Evolutionary conservation across 2,797 vertebrate genomes (phyloP), one percentile per base, ranked within the genome.

Genomic region (Netta rufina): DNA sequence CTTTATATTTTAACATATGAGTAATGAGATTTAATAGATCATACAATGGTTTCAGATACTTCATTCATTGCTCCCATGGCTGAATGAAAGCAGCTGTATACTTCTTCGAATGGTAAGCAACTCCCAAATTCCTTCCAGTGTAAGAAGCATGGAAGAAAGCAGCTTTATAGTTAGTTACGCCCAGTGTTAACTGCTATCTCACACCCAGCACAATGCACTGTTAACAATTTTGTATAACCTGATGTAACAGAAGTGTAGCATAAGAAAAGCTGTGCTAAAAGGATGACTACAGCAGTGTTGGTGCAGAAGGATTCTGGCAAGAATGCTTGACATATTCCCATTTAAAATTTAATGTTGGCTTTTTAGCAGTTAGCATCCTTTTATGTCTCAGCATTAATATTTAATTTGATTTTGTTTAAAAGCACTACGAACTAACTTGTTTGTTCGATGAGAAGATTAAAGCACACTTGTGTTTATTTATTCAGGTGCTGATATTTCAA

Each of bases 361-460:
- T 92, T 90, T 93, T 74, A 83, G 36, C 78, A 94, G 92, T 84
- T 93, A 93, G 47, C 56, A 93, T 85, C 81, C 69, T 95, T 92
- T 92, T 77, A 90, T 78, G 58, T 62, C 71, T 80, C 60, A 62
- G 66, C 76, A 96, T 96, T 77, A 95, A 94, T 93, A 95, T 94
- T 95, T 95, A 58, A 94, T 90, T 85, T 90, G 79, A 77, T 95
- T 96, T 89, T 91, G 79, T 89, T 94, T 95, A 83, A 87, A 93
- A 95, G 43, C 80, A 89, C 89, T 83, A 93, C 65, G 85, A 83
- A 74, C 66, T 72, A 90, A 86, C 82, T 93, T 96, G 79, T 91
- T 94, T 92, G 76, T 67, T 95, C 92, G 88, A 80, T 61, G 51
- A 92, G 75, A 96, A 89, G 85, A 94, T 92, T 97, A 96, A 95